Conservation (phyloP, 2,113 vertebrate species). For the Microcebus murinus region DNA sequence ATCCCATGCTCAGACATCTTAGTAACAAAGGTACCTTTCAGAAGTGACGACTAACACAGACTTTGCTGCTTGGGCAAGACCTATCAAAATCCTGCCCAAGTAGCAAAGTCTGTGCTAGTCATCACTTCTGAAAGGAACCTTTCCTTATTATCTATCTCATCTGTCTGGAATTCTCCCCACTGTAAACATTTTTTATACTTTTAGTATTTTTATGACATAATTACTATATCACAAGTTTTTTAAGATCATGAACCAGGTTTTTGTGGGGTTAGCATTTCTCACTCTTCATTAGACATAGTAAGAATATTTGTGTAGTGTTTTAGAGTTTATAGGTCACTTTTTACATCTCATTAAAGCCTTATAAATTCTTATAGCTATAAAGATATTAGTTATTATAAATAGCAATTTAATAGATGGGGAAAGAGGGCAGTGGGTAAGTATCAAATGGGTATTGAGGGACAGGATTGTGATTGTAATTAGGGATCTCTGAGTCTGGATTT, state of each 20-base stretch:
- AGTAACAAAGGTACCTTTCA: background rate
- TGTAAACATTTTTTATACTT: background rate
- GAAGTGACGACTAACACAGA: too few relatives aligned
- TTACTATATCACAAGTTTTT: background rate
- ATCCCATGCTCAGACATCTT: background rate
- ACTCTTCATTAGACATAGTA: background rate
- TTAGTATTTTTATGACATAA: background rate
- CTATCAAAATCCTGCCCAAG: background rate
- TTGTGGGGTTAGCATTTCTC: background rate
- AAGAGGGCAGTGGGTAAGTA: background rate
- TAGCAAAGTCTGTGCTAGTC: background rate
- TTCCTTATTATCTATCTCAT: background rate
- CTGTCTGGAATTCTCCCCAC: background rate
- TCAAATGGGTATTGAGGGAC: background rate
- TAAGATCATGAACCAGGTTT: background rate
- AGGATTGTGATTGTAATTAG: background rate
- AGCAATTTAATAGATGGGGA: background rate
- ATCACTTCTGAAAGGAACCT: background rate
- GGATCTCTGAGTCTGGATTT: background rate
- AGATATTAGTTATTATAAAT: background rate
- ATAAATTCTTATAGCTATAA: background rate
- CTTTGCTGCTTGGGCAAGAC: too few relatives aligned
- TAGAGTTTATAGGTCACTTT: background rate
- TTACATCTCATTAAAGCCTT: background rate
- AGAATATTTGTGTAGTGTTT: background rate